phyloP scores from a whole-genome alignment of 2,113 vertebrate genomes.

The Turdus rufiventris region DNA sequence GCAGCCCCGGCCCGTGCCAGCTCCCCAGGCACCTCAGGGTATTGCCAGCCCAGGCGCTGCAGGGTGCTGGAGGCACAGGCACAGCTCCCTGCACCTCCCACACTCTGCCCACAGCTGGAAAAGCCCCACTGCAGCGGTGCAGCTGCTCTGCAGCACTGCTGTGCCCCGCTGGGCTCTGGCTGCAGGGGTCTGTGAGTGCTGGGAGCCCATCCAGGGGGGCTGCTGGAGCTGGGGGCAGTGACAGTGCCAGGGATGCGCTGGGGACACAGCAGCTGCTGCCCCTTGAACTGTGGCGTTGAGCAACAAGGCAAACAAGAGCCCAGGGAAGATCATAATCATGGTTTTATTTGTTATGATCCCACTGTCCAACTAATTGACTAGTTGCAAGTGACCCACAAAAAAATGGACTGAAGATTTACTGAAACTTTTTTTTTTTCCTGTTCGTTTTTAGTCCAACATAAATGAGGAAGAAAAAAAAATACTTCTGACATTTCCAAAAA shows the following conservation, averaged over 20 bases:
- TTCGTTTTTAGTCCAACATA: constrained; percentile 68
- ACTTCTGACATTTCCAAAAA: constrained; percentile 76
- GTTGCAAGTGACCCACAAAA: constrained; percentile 68
- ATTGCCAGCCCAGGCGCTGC: not conserved
- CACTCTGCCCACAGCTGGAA: fast-evolving
- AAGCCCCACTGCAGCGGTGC: not conserved
- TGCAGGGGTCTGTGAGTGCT: not conserved
- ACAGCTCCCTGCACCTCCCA: not conserved
- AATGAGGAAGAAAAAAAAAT: constrained; percentile 72
- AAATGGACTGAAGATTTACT: constrained; percentile 61
- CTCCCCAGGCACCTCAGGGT: fast-evolving
- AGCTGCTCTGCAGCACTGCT: fast-evolving
- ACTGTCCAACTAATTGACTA: constrained; percentile 62
- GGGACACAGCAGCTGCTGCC: not conserved
- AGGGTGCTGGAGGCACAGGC: not conserved
- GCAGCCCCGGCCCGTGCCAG: not conserved
- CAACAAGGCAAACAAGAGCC: constrained; percentile 33
- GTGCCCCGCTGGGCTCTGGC: fast-evolving
- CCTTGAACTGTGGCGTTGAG: not conserved
- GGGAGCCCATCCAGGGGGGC: not conserved
- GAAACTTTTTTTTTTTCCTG: constrained; percentile 8
- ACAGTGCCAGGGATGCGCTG: not conserved
- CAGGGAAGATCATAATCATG: constrained; percentile 43
- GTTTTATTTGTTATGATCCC: constrained; percentile 73
- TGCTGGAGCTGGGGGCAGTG: not conserved